These are phyloP conservation scores for Zaprionus gabonicus DNA, from an alignment of 1,140 invertebrate species.

Conservation along the genomic window DNA sequence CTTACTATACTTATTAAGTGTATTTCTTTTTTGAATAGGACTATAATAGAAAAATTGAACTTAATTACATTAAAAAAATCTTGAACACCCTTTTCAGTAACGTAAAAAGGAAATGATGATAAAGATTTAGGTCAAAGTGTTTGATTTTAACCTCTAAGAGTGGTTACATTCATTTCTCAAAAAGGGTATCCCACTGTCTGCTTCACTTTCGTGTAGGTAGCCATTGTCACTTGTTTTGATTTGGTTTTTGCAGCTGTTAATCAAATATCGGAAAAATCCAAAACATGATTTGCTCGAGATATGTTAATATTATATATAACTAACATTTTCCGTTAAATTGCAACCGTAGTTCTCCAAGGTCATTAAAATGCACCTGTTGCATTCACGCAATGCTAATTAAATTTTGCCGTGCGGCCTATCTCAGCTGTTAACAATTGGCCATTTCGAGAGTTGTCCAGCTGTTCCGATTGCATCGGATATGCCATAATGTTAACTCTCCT, in stretches of 20 bases:
- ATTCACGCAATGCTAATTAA: neutral
- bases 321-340: neutral
- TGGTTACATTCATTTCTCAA: too few species aligned
- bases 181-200: too few species aligned
- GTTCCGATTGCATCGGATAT: neutral
- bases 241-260: neutral
- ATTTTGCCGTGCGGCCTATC: constrained; percentile 16
- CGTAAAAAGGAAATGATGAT: too few species aligned
- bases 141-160: too few species aligned
- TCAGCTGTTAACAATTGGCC: constrained; percentile 1
- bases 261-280: neutral
- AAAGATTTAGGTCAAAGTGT: too few species aligned
- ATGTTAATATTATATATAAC: neutral
- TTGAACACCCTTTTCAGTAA: too few species aligned
- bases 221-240: neutral
- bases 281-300: neutral
- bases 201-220: too few species aligned
- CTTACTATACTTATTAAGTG: too few species aligned
- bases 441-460: neutral
- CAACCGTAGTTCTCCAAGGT: neutral
- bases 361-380: neutral
- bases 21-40: too few species aligned
- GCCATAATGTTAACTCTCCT: neutral
- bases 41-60: too few species aligned
- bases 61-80: too few species aligned